A percentile compares a stretch with the other conserved stretches of the same genome.
Evolutionary conservation across 2,888 invertebrate species (phyloP).

Genomic region (Camponotus fellah): DNA sequence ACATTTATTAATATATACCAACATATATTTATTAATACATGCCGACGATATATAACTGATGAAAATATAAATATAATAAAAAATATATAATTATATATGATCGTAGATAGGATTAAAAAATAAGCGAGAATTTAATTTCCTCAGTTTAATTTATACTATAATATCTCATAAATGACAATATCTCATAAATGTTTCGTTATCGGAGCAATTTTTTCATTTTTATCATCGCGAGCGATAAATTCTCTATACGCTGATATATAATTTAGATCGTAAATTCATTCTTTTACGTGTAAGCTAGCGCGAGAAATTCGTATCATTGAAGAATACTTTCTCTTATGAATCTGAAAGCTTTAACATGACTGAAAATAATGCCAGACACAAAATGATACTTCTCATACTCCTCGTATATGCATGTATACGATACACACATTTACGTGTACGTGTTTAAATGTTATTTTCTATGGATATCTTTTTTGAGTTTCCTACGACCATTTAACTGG

Average conservation of each 20-base stretch:
- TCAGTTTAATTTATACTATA: constrained; percentile 30
- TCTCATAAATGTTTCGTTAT: constrained; percentile 18
- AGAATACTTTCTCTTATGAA: constrained; percentile 39
- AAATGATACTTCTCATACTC: not conserved
- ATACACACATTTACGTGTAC: constrained; percentile 1
- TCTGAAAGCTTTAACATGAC: constrained; percentile 14
- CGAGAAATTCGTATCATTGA: not conserved
- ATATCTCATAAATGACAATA: constrained; percentile 21
- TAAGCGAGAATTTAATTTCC: constrained; percentile 13
- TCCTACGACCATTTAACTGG: constrained; percentile 4
- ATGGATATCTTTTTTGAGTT: constrained; percentile 34
- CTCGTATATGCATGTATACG: not conserved
- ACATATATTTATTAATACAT: not conserved
- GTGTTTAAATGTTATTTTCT: constrained; percentile 36
- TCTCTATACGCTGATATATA: constrained; percentile 8
- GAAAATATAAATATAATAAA: constrained; percentile 7
- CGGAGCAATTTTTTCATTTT: constrained; percentile 17
- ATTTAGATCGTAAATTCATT: constrained; percentile 42
- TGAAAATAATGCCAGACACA: constrained; percentile 2
- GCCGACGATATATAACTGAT: constrained; percentile 17
- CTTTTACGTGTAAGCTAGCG: constrained; percentile 18
- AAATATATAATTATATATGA: constrained; percentile 30
- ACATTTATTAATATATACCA: not conserved
- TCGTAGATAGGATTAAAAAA: constrained; percentile 10
- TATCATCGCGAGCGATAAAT: not conserved